Evolutionary conservation across 2,888 invertebrate genomes (phyloP).

Genomic region (Andrena chrysosceles): DNA sequence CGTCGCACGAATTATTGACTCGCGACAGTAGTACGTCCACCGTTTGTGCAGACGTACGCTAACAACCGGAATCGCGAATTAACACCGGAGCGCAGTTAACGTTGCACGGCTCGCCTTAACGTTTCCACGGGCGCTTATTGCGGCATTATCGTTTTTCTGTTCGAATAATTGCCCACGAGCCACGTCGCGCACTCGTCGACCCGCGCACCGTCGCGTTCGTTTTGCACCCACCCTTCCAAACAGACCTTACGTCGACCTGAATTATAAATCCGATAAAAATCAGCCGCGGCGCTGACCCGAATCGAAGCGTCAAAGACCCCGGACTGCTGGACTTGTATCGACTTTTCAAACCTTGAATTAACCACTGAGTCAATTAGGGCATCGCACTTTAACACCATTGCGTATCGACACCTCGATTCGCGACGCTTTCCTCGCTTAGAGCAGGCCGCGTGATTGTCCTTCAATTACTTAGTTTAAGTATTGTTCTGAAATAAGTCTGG

Average conservation of each 20-base stretch:
- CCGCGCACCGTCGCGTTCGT: conserved; percentile 14
- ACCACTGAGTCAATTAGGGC: background rate
- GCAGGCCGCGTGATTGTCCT: too few species aligned
- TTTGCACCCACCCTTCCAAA: conserved; percentile 29
- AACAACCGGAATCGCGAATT: conserved; percentile 43
- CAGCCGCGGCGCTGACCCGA: conserved; percentile 27
- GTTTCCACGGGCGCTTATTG: conserved; percentile 5
- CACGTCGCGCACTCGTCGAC: background rate
- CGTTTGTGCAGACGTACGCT: conserved; percentile 37
- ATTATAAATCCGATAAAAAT: conserved; percentile 36
- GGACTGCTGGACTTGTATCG: conserved; percentile 6
- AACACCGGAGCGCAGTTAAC: conserved; percentile 30
- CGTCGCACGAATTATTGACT: conserved; percentile 51
- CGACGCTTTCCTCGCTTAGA: too few species aligned
- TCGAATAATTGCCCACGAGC: conserved; percentile 14
- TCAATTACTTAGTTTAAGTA: background rate
- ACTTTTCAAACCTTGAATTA: conserved; percentile 18
- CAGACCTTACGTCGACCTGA: conserved; percentile 33
- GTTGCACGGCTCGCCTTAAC: conserved; percentile 11
- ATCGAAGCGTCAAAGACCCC: conserved; percentile 15
- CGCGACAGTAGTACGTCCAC: conserved; percentile 10
- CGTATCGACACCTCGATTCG: too few species aligned
- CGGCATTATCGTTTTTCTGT: conserved; percentile 42
- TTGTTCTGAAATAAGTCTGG: too few species aligned
- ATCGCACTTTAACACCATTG: background rate